Conservation (phyloP, 2,888 invertebrate species). For the Corbicula japonica region DNA sequence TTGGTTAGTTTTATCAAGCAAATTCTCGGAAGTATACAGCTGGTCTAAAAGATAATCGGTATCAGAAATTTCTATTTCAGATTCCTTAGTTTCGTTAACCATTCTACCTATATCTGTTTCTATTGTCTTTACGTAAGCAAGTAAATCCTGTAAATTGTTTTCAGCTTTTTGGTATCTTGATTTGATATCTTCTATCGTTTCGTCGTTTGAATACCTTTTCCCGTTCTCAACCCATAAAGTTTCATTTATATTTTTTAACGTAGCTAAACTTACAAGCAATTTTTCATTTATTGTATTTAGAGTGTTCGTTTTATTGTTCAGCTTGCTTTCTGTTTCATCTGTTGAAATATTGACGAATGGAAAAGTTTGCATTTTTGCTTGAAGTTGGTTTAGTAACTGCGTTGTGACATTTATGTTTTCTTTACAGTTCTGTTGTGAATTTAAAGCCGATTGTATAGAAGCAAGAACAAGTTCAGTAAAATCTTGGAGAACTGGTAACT, state of each 20-base stretch:
- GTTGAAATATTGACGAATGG: slow-evolving; percentile 39
- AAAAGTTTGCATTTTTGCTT: slow-evolving; percentile 1
- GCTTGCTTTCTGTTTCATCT: background rate
- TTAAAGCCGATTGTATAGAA: slow-evolving; percentile 4
- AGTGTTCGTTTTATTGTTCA: slow-evolving; percentile 7
- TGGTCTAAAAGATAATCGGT: slow-evolving; percentile 10
- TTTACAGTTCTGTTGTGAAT: background rate
- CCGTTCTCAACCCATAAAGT: slow-evolving; percentile 25
- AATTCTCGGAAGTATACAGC: background rate
- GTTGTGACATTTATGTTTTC: slow-evolving; percentile 19
- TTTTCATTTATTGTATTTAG: slow-evolving; percentile 8
- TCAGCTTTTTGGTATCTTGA: slow-evolving; percentile 20
- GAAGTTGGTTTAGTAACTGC: slow-evolving; percentile 17
- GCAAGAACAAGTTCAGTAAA: slow-evolving; percentile 8
- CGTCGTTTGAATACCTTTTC: slow-evolving; percentile 36
- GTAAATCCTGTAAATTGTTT: background rate
- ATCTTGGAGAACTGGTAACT: slow-evolving; percentile 45
- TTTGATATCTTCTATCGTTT: slow-evolving; percentile 43
- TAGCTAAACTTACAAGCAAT: background rate
- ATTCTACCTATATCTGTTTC: background rate
- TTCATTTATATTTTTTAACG: slow-evolving; percentile 24
- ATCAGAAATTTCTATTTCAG: background rate
- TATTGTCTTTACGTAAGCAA: background rate
- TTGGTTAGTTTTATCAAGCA: background rate
- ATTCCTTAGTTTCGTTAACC: slow-evolving; percentile 8